Base-by-base conservation (phyloP, 2,113 vertebrate genomes). In the Archilochus colubris region DNA sequence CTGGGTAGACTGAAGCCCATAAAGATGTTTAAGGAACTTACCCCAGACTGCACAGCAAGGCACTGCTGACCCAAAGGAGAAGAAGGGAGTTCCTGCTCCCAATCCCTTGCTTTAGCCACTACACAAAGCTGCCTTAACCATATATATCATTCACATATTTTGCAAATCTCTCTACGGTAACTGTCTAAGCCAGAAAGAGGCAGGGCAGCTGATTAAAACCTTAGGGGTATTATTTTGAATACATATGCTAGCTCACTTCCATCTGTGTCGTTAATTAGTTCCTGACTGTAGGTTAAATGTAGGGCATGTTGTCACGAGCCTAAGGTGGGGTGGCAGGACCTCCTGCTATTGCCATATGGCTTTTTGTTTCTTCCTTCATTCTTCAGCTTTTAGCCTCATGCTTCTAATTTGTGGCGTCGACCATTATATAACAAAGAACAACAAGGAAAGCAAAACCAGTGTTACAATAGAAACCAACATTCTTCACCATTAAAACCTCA, bases 241-340 rank as follows among this genome's bases (percentile, higher is more conserved):
- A 91, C 94, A 95, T 91, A 90, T 58, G 93, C 93, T 96, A 93
- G 93, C 91, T 96, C 69, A 82, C 89, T 96, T 95, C 96, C 95
- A 97, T 96, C 94, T 95, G 96, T 96, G 89, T 78, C 38, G 74
- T 93, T 97, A 97, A 97, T 97, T 96, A 96, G 95, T 82, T 96
- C 93, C 94, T 95, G 94, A 96, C 95, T 84, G 94, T 82, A 97
- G 96, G 94, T 97, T 97, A 96, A 96, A 94, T 95, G 90, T 79
- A 97, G 93, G 96, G 95, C 96, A 97, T 79, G 94, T 83, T 96
- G 94, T 96, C 96, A 97, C 2, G 51, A 96, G 92, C 94, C 92
- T 91, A 95, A 96, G 95, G 95, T 97, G 91, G 85, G 92, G 68
- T 94, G 86, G 95, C 90, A 93, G 84, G 95, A 95, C 93, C 94